phyloP scores from a whole-genome alignment of 2,888 invertebrate species.

The Euclidia mi region DNA sequence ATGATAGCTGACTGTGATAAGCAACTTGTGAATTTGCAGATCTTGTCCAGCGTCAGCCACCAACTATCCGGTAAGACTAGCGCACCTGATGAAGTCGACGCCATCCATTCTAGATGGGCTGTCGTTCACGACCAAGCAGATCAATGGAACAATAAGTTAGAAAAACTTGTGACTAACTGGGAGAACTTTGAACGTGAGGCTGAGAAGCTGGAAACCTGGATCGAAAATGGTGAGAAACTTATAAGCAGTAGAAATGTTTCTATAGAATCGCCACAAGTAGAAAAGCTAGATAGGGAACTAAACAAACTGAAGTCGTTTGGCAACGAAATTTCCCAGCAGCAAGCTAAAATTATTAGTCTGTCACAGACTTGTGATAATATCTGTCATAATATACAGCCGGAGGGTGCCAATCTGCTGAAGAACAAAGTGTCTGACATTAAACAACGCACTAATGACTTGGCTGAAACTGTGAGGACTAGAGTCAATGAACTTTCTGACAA shows the following conservation, averaged over 20 bases:
- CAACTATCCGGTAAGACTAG: conserved; percentile 93
- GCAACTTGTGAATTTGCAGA: conserved; percentile 93
- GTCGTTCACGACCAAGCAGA: conserved; percentile 94
- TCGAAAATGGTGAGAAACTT: conserved; percentile 91
- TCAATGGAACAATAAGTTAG: conserved; percentile 94
- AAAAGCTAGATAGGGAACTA: conserved; percentile 94
- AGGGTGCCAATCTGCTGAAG: conserved; percentile 93
- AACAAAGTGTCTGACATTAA: conserved; percentile 94
- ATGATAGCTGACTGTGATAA: conserved; percentile 95
- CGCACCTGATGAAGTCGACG: conserved; percentile 96
- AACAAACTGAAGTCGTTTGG: conserved; percentile 94
- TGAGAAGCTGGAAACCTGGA: conserved; percentile 94
- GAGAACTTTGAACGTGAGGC: conserved; percentile 94
- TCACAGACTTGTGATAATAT: conserved; percentile 95
- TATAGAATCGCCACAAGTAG: conserved; percentile 92
- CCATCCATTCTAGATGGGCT: conserved; percentile 95
- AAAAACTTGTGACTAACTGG: conserved; percentile 95
- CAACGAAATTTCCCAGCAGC: conserved; percentile 96
- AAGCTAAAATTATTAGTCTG: conserved; percentile 94
- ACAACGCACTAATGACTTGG: conserved; percentile 92
- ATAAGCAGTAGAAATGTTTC: conserved; percentile 90
- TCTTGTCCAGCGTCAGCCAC: conserved; percentile 93
- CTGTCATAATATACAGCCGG: conserved; percentile 93
- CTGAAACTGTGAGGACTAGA: conserved; percentile 93
- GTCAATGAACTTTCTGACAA: conserved; percentile 95